Base-by-base conservation (phyloP, 92 coral and sea anemone genomes). In the Epizoanthus scotinus region DNA sequence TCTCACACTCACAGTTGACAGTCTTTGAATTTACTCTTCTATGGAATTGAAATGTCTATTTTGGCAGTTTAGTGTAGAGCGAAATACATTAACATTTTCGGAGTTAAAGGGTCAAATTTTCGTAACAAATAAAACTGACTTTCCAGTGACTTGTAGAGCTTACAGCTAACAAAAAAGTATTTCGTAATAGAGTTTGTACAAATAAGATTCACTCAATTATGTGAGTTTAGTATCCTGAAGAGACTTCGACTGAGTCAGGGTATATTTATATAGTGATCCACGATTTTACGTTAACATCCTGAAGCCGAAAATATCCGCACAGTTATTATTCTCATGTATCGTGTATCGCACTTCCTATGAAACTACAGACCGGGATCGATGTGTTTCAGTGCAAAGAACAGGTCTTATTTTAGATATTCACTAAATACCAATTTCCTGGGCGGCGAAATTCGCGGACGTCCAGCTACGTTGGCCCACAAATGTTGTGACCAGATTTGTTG, bases 361-460 rank as follows among this genome's bases (percentile, higher is more conserved):
- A n/a, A 8, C 40, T 6, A 50, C 34, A 75, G 67, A 59, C 63
- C 68, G 44, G 52, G 3, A 6, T 22, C 29, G 42, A 26, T 5
- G 31, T 73, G 67, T 58, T 58, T n/a, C n/a, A n/a, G n/a, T 75
- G 24, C 36, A 36, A 42, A 28, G 81, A 59, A 13, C 40, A 53
- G 52, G 52, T 10, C 55, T 29, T 29, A 19, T 7, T 50, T 5
- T 73, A 31, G 8, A 56, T 73, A 53, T 56, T 55, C 64, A 40
- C 29, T 73, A 73, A 75, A 40, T 29, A 38, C 20, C 66, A 75
- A 57, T 31, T 59, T 75, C 67, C 56, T 29, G 67, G 67, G 55
- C 29, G 55, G 81, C 25, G 14, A 40, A 58, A 57, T 38, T 36
- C 36, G 22, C 14, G 52, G 26, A 20, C 20, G 60, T 70, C 9